Evolutionary conservation across 2,888 invertebrate genomes (phyloP).

Genomic region (Blera fallax): DNA sequence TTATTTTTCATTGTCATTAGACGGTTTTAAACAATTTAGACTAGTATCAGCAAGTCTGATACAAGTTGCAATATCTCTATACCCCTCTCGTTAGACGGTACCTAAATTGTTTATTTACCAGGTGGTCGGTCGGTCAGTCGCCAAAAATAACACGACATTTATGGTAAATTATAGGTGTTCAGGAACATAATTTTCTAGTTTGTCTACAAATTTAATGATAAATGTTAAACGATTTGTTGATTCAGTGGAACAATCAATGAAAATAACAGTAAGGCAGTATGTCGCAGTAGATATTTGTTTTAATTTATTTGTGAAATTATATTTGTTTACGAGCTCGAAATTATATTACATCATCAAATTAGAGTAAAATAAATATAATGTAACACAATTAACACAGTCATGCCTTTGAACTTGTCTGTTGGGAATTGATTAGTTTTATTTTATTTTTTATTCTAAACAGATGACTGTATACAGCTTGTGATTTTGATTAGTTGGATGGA

Average conservation of each 20-base stretch:
- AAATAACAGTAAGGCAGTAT: not conserved
- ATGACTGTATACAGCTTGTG: too few species aligned
- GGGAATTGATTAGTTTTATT: not conserved
- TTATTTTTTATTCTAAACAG: too few species aligned
- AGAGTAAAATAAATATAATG: not conserved
- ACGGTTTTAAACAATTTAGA: not conserved
- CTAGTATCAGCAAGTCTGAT: not conserved
- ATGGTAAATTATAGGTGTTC: not conserved
- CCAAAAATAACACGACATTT: not conserved
- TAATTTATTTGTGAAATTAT: conserved; percentile 10
- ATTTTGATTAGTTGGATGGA: conserved; percentile 16
- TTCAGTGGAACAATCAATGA: not conserved
- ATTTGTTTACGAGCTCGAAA: not conserved
- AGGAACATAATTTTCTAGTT: conserved; percentile 6
- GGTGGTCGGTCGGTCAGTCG: not conserved
- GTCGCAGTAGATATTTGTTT: not conserved
- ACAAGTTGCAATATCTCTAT: not conserved
- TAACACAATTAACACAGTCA: not conserved
- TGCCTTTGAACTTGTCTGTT: not conserved
- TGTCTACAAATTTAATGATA: conserved; percentile 21
- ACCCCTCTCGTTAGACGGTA: not conserved
- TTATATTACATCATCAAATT: conserved; percentile 6
- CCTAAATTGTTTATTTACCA: conserved; percentile 11
- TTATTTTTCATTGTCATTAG: not conserved
- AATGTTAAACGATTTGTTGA: conserved; percentile 1